Base-by-base conservation (phyloP, 1,140 invertebrate species). In the Chironomus striatipennis region DNA sequence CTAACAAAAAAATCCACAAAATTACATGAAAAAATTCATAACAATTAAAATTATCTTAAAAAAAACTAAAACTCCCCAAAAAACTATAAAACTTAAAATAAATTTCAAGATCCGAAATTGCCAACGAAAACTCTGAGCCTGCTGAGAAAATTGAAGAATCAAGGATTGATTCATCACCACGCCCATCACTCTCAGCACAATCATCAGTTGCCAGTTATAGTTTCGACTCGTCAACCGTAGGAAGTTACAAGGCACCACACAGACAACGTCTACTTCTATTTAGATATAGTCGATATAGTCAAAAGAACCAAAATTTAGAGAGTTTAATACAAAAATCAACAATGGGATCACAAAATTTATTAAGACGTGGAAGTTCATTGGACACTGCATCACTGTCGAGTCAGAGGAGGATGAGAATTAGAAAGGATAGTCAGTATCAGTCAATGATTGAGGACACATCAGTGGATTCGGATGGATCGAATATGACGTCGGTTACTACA, bases 401-500 rank as follows among this genome's bases (percentile, higher is more conserved):
- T n/a, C 12, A 12, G 5, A 57, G 15, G 15, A 57, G 47, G n/a
- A n/a, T 57, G 9, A 57, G 47, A 57, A 57, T 57, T 21, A 6
- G 65, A 8, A 70, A 70, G 10, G 20, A 70, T 8, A 21, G 18
- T 70, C 65, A 70, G 20, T 70, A 70, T 70, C 17, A 70, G 9
- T 20, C 17, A 8, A 70, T 70, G 65, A 21, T 70, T 70, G 65
- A 70, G 9, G 65, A 70, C 18, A 70, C n/a, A 18, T 70, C 65
- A 1, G 20, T 76, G 17, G 75, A 76, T 43, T 76, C 75, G 0
- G 75, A 76, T 67, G 75, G 73, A 18, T 76, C 75, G 0, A 67
- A 75, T 34, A 74, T 76, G 47, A 76, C 75, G 5, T 74, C 67
- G 15, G 17, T 73, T 4, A 76, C 75, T 15, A 74, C 75, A 73